Percentiles rank a stretch among this genome's conserved stretches.
phyloP scores from a whole-genome alignment of 2,888 invertebrate species.

The Chrysopilus asiliformis region DNA sequence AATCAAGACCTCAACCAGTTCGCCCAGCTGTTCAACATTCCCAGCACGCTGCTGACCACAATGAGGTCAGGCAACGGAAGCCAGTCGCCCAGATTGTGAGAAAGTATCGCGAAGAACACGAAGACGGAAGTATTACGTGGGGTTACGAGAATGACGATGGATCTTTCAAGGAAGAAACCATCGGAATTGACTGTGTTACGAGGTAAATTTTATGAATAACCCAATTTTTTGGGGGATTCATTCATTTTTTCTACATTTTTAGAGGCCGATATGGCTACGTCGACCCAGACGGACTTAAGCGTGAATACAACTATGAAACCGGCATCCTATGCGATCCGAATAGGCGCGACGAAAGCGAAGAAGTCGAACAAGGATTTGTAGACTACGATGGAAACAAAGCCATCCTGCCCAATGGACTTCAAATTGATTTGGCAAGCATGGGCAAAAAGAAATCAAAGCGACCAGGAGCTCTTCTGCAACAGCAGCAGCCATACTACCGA shows the following conservation, averaged over 20 bases:
- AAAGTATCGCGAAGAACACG: conserved; percentile 64
- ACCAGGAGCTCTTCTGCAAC: conserved; percentile 36
- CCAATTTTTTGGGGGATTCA: background rate
- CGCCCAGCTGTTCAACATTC: background rate
- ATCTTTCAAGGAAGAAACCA: conserved; percentile 71
- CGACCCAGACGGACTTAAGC: conserved; percentile 67
- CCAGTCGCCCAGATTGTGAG: conserved; percentile 58
- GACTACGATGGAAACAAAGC: conserved; percentile 63
- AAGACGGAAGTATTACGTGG: conserved; percentile 67
- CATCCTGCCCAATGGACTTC: conserved; percentile 56
- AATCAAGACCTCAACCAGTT: background rate
- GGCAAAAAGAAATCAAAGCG: conserved; percentile 55
- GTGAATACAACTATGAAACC: conserved; percentile 71
- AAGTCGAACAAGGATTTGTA: conserved; percentile 48
- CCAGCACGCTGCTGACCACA: conserved; percentile 1
- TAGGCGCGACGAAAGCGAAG: conserved; percentile 36
- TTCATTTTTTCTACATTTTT: conserved; percentile 12
- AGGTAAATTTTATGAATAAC: conserved; percentile 35
- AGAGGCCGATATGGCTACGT: conserved; percentile 73
- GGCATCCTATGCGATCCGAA: conserved; percentile 50
- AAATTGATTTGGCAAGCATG: conserved; percentile 54
- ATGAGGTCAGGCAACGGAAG: conserved; percentile 39
- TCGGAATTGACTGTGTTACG: conserved; percentile 63
- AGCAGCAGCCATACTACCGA: conserved; percentile 15
- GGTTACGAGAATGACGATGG: conserved; percentile 82